phyloP scores from a whole-genome alignment of 2,113 vertebrate species.

The human region GRCh38 chr1:119353501-119354000 shows the following conservation, averaged over 20 bases:
- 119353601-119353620: background rate
- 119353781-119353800: conserved; percentile 51
- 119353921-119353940: conserved; percentile 8
- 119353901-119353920: conserved; percentile 66
- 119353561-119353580: no score
- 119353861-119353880: conserved; percentile 73
- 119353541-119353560: no score
- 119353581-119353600: no score
- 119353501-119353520: no score
- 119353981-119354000: no score
- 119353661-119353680: background rate
- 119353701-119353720: background rate
- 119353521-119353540: no score
- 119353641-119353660: conserved; percentile 29
- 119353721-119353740: conserved; percentile 9
- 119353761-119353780: conserved; percentile 30
- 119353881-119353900: conserved; percentile 78
- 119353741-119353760: background rate
- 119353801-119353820: background rate
- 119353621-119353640: background rate
- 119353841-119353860: conserved; percentile 53
- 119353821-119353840: conserved; percentile 49
- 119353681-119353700: conserved; percentile 22
- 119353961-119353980: conserved; percentile 20
- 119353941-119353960: background rate